Base-by-base conservation (phyloP, 1,140 invertebrate species). In the Planococcus citri region DNA sequence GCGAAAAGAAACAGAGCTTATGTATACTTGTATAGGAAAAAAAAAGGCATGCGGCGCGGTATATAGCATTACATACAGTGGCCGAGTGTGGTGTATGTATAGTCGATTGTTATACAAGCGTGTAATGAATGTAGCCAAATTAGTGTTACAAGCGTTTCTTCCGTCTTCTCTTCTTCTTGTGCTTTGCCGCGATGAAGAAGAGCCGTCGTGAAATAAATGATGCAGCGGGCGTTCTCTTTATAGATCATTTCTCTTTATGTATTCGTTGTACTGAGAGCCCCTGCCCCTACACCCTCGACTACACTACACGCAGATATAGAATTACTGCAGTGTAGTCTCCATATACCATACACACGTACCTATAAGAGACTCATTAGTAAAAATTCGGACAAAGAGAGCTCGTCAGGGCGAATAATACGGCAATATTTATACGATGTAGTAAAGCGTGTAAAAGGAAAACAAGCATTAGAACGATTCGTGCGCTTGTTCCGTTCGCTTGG, bases 91-190 rank as follows among this genome's bases (percentile, higher is more conserved):
- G 25, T 24, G 20, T 22, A 3, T 64, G 60, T 64, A 25, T 20
- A 27, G 25, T 25, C 25, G 22, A 21, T 64, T 64, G 60, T 64
- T 27, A 27, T 27, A 64, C 60, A 64, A 64, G 60, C 60, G 60
- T 64, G 60, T 64, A 64, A 64, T 64, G 60, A 64, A 64, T 64
- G 60, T 64, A 64, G 60, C 60, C 60, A 64, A 64, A 64, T 64
- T 64, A 64, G 60, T 64, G 60, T 64, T 64, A 64, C 60, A 64
- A 64, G 17, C 25, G 22, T 64, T 64, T 64, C 17, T 58, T n/a
- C 21, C 21, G 4, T n/a, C 21, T 58, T 58, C 51, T 58, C 51
- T 58, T 58, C 51, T 4, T 4, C 4, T n/a, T 58, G 51, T n/a
- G 4, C 12, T 58, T 17, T 58, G 17, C n/a, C n/a, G n/a, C n/a